Base-by-base conservation (phyloP, 2,888 invertebrate genomes). In the Orthosia cruda region DNA sequence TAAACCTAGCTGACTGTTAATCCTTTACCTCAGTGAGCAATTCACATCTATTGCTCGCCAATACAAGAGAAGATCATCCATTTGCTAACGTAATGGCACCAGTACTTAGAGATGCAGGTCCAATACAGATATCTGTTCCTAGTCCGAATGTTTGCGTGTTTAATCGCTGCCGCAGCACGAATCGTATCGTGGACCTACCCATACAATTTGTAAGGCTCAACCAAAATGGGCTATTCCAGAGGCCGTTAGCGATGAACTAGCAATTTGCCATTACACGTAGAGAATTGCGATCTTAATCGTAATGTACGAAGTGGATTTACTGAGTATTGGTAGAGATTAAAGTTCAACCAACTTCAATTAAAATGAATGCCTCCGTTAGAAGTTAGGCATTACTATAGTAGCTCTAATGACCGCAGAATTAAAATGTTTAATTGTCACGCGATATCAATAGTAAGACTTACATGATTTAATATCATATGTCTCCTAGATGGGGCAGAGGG, bases 201-300 rank as follows among this genome's bases (percentile, higher is more conserved):
- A 50, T 66, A 71, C 77, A 81, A 81, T 81, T 85, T 84, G 85
- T 81, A 81, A 76, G 85, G 85, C 81, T 81, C 85, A 80, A 71
- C 77, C 66, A n/a, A 81, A 84, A 82, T 82, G 77, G 85, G 85
- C 71, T 66, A 82, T 81, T 81, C 81, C 68, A 81, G 61, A 69
- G 85, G 47, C 76, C 68, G 85, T 85, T 82, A 81, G 61, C 68
- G 58, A 85, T 81, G 81, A 65, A 85, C 82, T 76, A 76, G 85
- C 82, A 71, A 76, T 82, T 84, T 76, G 82, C 81, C 70, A 76
- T 81, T 80, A 81, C 67, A 84, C 81, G 76, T 74, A 80, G 59
- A 84, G 80, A 52, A 82, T 84, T 82, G 82, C 61, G 85, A 85
- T 81, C 71, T 81, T 85, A 76, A 82, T 82, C 82, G 77, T 68